phyloP scores from a whole-genome alignment of 2,888 invertebrate species.

The Bibio marci region DNA sequence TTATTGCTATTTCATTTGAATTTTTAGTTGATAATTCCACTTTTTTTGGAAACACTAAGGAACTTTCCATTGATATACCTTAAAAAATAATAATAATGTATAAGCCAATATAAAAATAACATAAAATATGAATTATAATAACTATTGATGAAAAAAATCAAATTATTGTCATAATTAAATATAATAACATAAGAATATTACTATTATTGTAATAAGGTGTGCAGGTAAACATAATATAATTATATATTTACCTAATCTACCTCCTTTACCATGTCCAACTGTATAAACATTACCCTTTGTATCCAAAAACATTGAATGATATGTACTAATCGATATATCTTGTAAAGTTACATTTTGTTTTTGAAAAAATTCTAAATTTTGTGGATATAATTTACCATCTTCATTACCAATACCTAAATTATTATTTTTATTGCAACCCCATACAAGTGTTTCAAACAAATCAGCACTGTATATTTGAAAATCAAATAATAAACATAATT shows the following conservation, averaged over 20 bases:
- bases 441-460: slow-evolving; percentile 49
- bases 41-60: slow-evolving; percentile 21
- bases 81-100: slow-evolving; percentile 47
- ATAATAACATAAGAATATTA: too few species aligned
- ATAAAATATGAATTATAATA: too few species aligned
- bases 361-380: slow-evolving; percentile 48
- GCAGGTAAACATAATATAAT: slow-evolving; percentile 21
- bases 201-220: too few species aligned
- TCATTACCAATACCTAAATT: slow-evolving; percentile 59
- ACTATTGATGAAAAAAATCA: too few species aligned
- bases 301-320: slow-evolving; percentile 25
- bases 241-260: slow-evolving; percentile 41
- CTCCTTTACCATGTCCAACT: slow-evolving; percentile 68
- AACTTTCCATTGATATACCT: slow-evolving; percentile 43
- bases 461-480: too few species aligned
- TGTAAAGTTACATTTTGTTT: slow-evolving; percentile 39
- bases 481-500: too few species aligned
- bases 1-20: too few species aligned
- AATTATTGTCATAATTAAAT: too few species aligned
- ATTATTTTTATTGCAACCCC: slow-evolving; percentile 76
- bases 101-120: slow-evolving; percentile 41
- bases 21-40: slow-evolving; percentile 5
- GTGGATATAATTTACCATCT: slow-evolving; percentile 42
- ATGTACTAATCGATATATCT: slow-evolving; percentile 33
- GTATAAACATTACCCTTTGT: slow-evolving; percentile 37